These are phyloP conservation scores for Diabrotica undecimpunctata DNA, from an alignment of 1,140 invertebrate genomes.

Conservation along the genomic window DNA sequence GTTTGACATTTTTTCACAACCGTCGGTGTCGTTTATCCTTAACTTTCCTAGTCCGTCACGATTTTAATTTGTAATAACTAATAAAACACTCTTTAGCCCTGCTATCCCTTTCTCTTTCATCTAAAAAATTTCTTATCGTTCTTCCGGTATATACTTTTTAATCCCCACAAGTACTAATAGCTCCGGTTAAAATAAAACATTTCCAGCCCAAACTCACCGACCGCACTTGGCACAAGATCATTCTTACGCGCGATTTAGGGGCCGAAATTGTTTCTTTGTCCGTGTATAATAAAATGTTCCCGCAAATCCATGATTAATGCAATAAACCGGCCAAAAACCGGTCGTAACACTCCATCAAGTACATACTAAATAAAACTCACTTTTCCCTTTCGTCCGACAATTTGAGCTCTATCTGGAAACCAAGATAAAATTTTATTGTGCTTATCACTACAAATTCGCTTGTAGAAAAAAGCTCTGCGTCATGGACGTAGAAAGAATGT, in stretches of 20 bases:
- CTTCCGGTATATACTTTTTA: too few species aligned
- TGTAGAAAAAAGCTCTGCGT: not conserved
- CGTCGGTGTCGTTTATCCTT: too few species aligned
- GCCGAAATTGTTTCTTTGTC: not conserved
- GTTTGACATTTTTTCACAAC: too few species aligned
- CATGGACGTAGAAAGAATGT: not conserved
- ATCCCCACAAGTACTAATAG: too few species aligned
- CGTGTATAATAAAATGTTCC: not conserved
- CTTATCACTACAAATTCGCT: slow-evolving; percentile 5
- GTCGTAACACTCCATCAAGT: not conserved
- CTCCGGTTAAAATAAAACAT: too few species aligned
- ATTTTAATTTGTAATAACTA: too few species aligned
- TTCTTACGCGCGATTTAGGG: not conserved
- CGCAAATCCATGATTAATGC: not conserved
- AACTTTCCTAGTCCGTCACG: too few species aligned
- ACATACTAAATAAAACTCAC: slow-evolving; percentile 2
- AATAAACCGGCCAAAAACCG: not conserved
- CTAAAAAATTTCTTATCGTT: too few species aligned
- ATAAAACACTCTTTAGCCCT: too few species aligned
- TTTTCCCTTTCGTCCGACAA: not conserved
- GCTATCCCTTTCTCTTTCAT: too few species aligned
- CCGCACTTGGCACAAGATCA: not conserved
- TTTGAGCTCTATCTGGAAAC: not conserved
- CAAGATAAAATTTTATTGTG: slow-evolving; percentile 17
- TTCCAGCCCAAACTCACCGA: too few species aligned